Evolutionary conservation across 2,888 invertebrate genomes (phyloP).

Genomic region (Unio delphinus): DNA sequence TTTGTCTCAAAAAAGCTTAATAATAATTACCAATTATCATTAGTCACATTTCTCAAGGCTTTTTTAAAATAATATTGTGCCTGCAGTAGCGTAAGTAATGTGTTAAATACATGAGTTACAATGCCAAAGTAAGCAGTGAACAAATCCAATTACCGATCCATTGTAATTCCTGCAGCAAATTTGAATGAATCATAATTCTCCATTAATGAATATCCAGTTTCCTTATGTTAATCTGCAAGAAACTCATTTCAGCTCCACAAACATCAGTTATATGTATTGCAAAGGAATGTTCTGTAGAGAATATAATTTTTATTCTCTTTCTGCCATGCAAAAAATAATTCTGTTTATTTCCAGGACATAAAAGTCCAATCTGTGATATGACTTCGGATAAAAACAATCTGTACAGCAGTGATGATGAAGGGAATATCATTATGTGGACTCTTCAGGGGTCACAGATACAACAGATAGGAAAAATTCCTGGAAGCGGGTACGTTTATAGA

Average conservation of each 20-base stretch:
- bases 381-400: constrained; percentile 52
- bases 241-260: too few species aligned
- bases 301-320: too few species aligned
- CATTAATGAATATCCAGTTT: too few species aligned
- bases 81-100: not conserved
- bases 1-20: too few species aligned
- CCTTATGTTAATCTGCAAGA: too few species aligned
- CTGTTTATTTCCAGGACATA: constrained; percentile 50
- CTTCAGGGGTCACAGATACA: constrained; percentile 30
- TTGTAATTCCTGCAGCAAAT: too few species aligned
- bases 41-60: too few species aligned
- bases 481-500: constrained; percentile 43
- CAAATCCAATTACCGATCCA: too few species aligned
- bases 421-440: constrained; percentile 65
- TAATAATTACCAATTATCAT: too few species aligned
- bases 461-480: constrained; percentile 42
- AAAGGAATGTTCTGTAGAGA: too few species aligned
- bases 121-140: not conserved
- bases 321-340: not conserved
- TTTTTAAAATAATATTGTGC: not conserved
- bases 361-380: constrained; percentile 59
- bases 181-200: too few species aligned
- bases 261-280: too few species aligned
- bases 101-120: not conserved
- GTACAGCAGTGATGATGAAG: constrained; percentile 65